A percentile compares a stretch with the other conserved stretches of the same genome.
Conservation (phyloP, 2,113 vertebrate genomes). For the Lamprologus sp. region DNA sequence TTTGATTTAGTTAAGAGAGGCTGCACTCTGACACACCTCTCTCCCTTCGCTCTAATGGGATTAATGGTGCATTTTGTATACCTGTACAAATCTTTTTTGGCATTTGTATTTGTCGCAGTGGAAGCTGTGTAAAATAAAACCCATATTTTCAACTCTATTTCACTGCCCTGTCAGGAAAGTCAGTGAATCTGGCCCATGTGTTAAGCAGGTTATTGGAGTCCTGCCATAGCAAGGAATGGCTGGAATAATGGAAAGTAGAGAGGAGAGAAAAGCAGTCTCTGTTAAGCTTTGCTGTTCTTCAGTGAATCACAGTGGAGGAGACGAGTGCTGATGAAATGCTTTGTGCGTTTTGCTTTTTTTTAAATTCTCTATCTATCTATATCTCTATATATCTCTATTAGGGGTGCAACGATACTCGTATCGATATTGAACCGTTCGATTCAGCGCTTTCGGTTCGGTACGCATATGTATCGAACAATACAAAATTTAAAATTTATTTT, state of each 20-base stretch:
- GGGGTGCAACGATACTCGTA: too few species aligned
- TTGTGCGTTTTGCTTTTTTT: neutral
- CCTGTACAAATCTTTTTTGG: neutral
- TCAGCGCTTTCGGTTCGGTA: too few species aligned
- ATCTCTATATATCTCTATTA: too few species aligned
- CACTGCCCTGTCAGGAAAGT: neutral
- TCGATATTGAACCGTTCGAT: too few species aligned
- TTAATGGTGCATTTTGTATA: neutral
- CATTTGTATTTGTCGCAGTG: neutral
- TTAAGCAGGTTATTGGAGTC: constrained; percentile 38
- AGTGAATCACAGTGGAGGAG: neutral
- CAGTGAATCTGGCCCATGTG: constrained; percentile 19
- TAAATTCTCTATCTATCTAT: too few species aligned
- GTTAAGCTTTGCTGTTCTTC: neutral
- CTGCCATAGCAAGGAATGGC: neutral
- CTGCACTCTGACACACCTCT: neutral
- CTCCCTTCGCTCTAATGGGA: neutral
- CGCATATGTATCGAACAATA: too few species aligned
- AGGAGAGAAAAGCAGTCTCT: neutral
- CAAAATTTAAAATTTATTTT: fast-evolving
- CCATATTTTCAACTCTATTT: neutral
- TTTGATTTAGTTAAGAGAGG: neutral
- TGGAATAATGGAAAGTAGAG: neutral
- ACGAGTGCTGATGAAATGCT: neutral
- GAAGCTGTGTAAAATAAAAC: neutral